Conservation (phyloP, 2,113 vertebrate genomes). For the Lontra canadensis region DNA sequence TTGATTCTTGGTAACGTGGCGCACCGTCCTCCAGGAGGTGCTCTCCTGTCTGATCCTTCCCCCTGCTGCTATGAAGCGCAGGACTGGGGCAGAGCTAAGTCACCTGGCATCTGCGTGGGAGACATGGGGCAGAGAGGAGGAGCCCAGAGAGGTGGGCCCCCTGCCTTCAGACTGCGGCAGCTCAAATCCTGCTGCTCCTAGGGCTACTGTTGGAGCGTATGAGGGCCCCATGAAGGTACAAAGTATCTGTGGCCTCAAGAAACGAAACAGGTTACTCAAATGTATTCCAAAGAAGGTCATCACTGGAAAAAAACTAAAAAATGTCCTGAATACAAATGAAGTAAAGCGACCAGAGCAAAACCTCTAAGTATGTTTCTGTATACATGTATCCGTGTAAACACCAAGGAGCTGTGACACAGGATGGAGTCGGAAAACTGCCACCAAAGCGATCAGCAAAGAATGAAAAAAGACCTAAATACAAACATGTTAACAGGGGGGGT, state of each 20-base stretch:
- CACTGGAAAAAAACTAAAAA: neutral
- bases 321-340: neutral
- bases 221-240: neutral
- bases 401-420: neutral
- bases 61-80: neutral
- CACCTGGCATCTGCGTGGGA: neutral
- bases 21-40: neutral
- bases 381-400: accelerated
- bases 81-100: neutral
- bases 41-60: neutral
- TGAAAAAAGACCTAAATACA: neutral
- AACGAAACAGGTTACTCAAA: neutral
- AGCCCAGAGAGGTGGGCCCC: neutral
- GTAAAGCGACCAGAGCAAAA: neutral
- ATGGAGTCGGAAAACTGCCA: accelerated
- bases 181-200: no score
- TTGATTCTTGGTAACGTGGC: neutral
- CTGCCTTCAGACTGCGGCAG: neutral
- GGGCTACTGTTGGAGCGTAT: accelerated
- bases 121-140: neutral
- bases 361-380: accelerated
- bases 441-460: neutral
- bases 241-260: neutral
- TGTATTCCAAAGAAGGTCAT: neutral
- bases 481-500: accelerated